These are phyloP conservation scores for Platyscapa corneri DNA, from an alignment of 1,140 invertebrate genomes.

Conservation along the genomic window DNA sequence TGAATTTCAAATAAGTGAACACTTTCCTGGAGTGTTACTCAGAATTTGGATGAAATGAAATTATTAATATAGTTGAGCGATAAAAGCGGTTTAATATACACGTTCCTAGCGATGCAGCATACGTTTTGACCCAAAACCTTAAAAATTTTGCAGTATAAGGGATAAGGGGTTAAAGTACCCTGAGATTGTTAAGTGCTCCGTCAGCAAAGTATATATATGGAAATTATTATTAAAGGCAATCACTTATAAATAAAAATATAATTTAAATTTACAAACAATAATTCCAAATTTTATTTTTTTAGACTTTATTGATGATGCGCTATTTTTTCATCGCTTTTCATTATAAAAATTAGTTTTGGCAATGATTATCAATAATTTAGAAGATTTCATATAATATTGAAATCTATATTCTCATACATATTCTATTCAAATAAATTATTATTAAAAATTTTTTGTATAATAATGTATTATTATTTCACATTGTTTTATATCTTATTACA, in stretches of 20 bases:
- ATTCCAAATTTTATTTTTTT: no score
- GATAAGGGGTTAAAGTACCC: slow-evolving; percentile 38
- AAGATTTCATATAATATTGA: no score
- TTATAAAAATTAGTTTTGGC: no score
- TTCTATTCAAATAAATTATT: no score
- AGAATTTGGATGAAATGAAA: slow-evolving; percentile 60
- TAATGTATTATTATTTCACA: no score
- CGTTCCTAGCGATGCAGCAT: slow-evolving; percentile 52
- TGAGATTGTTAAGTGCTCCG: slow-evolving; percentile 27
- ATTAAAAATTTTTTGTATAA: no score
- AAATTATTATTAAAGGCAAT: neutral
- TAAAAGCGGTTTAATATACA: slow-evolving; percentile 63
- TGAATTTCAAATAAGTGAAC: slow-evolving; percentile 68
- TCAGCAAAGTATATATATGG: slow-evolving; percentile 51
- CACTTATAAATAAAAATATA: neutral
- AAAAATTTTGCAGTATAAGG: slow-evolving; percentile 57
- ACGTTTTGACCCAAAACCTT: slow-evolving; percentile 63
- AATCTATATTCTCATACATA: no score
- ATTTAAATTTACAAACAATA: neutral
- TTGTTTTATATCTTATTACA: no score
- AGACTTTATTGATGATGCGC: no score
- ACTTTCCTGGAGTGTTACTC: slow-evolving; percentile 62
- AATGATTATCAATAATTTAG: no score
- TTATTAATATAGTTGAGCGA: slow-evolving; percentile 64
- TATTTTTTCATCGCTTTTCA: no score